Conservation (phyloP, 2,113 vertebrate genomes). For the Lethenteron reissneri region DNA sequence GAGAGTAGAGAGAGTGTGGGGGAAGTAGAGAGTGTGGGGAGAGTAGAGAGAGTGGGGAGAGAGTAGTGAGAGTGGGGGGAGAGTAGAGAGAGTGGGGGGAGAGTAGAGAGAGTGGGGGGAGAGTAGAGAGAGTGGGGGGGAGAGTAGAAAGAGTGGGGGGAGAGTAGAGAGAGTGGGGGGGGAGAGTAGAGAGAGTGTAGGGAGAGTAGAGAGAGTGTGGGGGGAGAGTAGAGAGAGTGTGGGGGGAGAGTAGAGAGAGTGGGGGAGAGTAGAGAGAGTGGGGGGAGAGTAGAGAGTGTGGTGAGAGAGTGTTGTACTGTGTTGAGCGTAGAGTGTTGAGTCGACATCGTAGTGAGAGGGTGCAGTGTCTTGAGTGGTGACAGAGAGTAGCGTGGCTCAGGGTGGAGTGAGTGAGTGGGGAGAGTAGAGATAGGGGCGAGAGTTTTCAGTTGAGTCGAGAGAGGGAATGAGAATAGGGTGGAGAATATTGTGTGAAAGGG, state of each 20-base stretch:
- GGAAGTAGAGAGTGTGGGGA: neutral
- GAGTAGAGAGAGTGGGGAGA: neutral
- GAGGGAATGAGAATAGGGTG: too few relatives aligned
- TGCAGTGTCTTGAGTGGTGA: too few relatives aligned
- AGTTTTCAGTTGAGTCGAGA: too few relatives aligned
- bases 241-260: neutral
- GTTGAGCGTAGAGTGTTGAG: neutral
- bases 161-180: neutral
- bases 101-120: neutral
- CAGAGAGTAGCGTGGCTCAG: too few relatives aligned
- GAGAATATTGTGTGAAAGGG: too few relatives aligned
- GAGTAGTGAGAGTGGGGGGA: neutral
- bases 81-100: neutral
- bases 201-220: neutral
- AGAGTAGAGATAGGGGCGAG: too few relatives aligned
- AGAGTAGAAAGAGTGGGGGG: neutral
- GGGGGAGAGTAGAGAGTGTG: neutral
- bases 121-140: neutral
- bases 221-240: neutral
- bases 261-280: neutral
- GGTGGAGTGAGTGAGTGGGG: too few relatives aligned
- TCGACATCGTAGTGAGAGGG: too few relatives aligned
- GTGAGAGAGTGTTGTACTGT: neutral
- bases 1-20: neutral
- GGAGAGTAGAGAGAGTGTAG: neutral